Evolutionary conservation across 2,888 invertebrate species (phyloP), one percentile per base, ranked within the genome.

Genomic region (Ischnus inquisitorius): DNA sequence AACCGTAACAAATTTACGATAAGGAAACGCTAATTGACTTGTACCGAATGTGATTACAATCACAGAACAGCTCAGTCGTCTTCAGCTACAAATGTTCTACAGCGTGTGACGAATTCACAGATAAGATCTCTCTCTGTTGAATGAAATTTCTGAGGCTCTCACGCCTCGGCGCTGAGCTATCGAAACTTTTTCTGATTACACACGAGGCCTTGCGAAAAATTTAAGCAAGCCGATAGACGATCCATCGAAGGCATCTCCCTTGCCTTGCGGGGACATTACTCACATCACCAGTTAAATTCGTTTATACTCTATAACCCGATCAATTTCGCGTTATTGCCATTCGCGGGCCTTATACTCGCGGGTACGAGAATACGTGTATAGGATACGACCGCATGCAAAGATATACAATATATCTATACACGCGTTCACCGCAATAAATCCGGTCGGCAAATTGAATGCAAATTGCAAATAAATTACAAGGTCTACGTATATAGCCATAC

Each of bases 391-490:
- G 41, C 54, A 25, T 54, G 79, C 72, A 10, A 41, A 43, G 19
- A 43, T 72, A 71, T 43, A 41, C 41, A 43, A 68, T 39, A 34
- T 22, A 41, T 43, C 12, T 22, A 46, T 28, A 46, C 48, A 57
- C 48, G 57, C 51, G 14, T 54, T 57, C 69, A 43, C 80, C 79
- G 85, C 82, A 88, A 87, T 88, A 87, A 88, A 89, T 90, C 85
- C 86, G 76, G 83, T 85, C 46, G 83, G 88, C 82, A 89, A 90
- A 90, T 90, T 88, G 90, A 89, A 90, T 91, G 91, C 88, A 91
- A 91, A 90, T 90, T 90, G 86, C 88, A 87, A 88, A 90, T 88
- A 88, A 90, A 90, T 90, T 91, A 87, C 89, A 89, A 87, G 85
- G 60, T 25, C 60, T 60, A 60, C 87, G 87, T 87, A 83, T 74